phyloP scores from a whole-genome alignment of 1,140 invertebrate species.

The Cotesia typhae region DNA sequence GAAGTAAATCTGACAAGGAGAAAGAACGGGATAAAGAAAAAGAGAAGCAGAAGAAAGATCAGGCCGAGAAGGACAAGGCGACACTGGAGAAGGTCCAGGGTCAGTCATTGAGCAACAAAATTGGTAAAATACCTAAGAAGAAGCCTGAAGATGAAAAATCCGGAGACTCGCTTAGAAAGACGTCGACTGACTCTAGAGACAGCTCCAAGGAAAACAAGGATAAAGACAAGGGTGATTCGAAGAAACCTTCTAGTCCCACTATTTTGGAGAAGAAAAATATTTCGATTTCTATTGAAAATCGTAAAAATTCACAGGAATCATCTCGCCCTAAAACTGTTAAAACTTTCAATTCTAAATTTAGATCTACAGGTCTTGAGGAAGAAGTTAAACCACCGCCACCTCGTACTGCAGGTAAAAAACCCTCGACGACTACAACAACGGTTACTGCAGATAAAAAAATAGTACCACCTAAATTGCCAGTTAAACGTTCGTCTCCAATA shows the following conservation, averaged over 20 bases:
- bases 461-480: slow-evolving; percentile 63
- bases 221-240: slow-evolving; percentile 56
- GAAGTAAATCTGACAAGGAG: slow-evolving; percentile 56
- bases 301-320: slow-evolving; percentile 72
- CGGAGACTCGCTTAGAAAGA: slow-evolving; percentile 48
- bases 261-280: slow-evolving; percentile 72
- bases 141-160: slow-evolving; percentile 63
- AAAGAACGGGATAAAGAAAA: slow-evolving; percentile 66
- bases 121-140: slow-evolving; percentile 82
- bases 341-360: slow-evolving; percentile 87
- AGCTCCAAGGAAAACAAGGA: slow-evolving; percentile 59
- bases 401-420: slow-evolving; percentile 63
- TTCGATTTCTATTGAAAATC: slow-evolving; percentile 81
- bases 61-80: slow-evolving; percentile 75
- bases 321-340: slow-evolving; percentile 85
- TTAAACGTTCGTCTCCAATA: slow-evolving; percentile 74
- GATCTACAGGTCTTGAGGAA: slow-evolving; percentile 85
- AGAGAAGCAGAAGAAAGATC: slow-evolving; percentile 64
- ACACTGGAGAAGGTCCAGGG: slow-evolving; percentile 72
- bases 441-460: slow-evolving; percentile 69
- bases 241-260: slow-evolving; percentile 45
- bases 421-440: slow-evolving; percentile 1
- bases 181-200: slow-evolving; percentile 56
- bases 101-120: slow-evolving; percentile 71
- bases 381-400: slow-evolving; percentile 81